Evolutionary conservation across 2,888 invertebrate species (phyloP).

Genomic region (Apodemia hepburni): DNA sequence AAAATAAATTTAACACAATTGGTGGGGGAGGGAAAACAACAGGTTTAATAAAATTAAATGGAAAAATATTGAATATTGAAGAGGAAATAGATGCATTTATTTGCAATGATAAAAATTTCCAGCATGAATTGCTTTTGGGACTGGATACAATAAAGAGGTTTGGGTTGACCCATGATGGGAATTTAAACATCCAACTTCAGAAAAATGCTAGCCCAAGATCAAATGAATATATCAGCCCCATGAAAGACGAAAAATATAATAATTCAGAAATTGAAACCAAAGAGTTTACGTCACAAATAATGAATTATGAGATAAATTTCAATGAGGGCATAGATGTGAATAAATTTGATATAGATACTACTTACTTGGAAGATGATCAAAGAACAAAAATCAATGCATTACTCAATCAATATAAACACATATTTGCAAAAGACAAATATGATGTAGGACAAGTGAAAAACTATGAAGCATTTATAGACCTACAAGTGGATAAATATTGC

Average conservation of each 20-base stretch:
- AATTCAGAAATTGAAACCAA: slow-evolving; percentile 18
- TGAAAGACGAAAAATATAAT: not conserved
- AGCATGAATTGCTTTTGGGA: slow-evolving; percentile 24
- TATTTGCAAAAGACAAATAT: slow-evolving; percentile 20
- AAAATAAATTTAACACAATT: slow-evolving; percentile 24
- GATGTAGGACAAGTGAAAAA: slow-evolving; percentile 21
- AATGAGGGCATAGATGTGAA: slow-evolving; percentile 15
- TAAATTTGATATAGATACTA: slow-evolving; percentile 15
- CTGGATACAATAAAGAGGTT: slow-evolving; percentile 24
- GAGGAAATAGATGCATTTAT: slow-evolving; percentile 24
- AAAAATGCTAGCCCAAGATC: slow-evolving; percentile 16
- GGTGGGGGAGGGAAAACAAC: slow-evolving; percentile 22
- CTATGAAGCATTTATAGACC: slow-evolving; percentile 25
- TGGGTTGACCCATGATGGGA: slow-evolving; percentile 18
- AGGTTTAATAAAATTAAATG: slow-evolving; percentile 22
- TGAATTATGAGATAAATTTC: slow-evolving; percentile 14
- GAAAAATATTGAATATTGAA: slow-evolving; percentile 22
- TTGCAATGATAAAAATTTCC: slow-evolving; percentile 23
- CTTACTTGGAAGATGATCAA: slow-evolving; percentile 19
- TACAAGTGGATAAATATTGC: slow-evolving; percentile 25
- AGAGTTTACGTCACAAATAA: slow-evolving; percentile 14
- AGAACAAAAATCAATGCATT: slow-evolving; percentile 20
- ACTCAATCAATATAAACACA: slow-evolving; percentile 22
- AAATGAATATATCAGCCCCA: slow-evolving; percentile 19
- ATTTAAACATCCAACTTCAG: slow-evolving; percentile 25